A percentile compares a stretch with the other conserved stretches of the same genome.
phyloP scores from a whole-genome alignment of 2,113 vertebrate species.

The Chloroceryle aenea region DNA sequence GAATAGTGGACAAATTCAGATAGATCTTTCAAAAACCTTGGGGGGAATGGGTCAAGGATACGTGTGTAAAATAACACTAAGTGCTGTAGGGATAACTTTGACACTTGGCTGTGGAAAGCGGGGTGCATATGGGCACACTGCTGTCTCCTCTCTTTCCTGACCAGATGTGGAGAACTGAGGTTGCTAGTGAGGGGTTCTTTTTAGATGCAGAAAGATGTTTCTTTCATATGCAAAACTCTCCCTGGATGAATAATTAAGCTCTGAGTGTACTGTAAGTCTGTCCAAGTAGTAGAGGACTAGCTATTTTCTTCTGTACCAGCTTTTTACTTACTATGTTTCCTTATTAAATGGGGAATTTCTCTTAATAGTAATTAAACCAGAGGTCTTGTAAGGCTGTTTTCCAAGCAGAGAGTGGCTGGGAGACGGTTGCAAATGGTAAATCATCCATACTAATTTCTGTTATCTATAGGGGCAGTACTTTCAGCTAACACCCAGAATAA shows the following conservation, averaged over 20 bases:
- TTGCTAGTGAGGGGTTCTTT: slow-evolving; percentile 15
- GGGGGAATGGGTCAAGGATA: background rate
- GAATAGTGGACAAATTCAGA: background rate
- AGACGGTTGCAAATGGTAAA: background rate
- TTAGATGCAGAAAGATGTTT: slow-evolving; percentile 15
- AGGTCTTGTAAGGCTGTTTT: background rate
- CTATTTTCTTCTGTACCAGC: slow-evolving; percentile 22
- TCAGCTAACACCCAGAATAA: background rate
- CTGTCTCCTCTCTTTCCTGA: slow-evolving; percentile 19
- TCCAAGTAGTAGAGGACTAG: background rate
- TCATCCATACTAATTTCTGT: slow-evolving; percentile 40
- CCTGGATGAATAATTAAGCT: slow-evolving; percentile 12
- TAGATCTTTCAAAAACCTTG: background rate
- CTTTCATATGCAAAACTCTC: slow-evolving; percentile 42
- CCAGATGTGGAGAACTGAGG: slow-evolving; percentile 10
- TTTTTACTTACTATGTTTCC: slow-evolving; percentile 7
- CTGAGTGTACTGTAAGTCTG: slow-evolving; percentile 2
- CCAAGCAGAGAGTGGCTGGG: background rate
- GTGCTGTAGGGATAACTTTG: background rate
- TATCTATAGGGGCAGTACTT: background rate
- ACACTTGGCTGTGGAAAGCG: background rate
- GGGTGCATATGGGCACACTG: background rate
- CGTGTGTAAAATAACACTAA: background rate
- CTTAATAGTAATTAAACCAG: background rate
- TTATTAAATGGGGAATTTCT: background rate